Evolutionary conservation across 2,888 invertebrate species (phyloP).

Genomic region (Chorisops tibialis): DNA sequence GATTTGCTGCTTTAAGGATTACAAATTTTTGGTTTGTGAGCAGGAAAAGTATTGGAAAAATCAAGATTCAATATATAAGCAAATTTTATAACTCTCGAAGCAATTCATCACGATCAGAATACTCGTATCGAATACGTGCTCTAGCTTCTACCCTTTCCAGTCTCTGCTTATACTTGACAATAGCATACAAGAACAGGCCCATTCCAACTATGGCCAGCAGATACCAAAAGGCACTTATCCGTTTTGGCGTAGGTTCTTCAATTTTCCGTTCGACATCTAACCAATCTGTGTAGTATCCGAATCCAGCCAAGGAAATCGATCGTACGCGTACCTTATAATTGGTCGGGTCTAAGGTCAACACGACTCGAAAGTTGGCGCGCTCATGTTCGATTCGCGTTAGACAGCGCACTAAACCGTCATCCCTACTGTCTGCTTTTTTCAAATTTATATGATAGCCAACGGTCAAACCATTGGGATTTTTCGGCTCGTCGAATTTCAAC

Average conservation of each 20-base stretch:
- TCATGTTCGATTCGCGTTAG: slow-evolving; percentile 48
- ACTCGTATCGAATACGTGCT: background rate
- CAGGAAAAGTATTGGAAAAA: too few relatives aligned
- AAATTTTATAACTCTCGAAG: background rate
- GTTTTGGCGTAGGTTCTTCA: background rate
- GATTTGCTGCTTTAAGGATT: too few relatives aligned
- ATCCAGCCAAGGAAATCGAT: slow-evolving; percentile 61
- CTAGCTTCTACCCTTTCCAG: background rate
- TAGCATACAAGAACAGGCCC: background rate
- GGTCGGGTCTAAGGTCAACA: slow-evolving; percentile 1
- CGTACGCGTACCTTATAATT: slow-evolving; percentile 57
- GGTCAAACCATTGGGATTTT: slow-evolving; percentile 63
- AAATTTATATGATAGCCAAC: slow-evolving; percentile 61
- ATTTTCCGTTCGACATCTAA: background rate
- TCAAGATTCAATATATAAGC: too few relatives aligned
- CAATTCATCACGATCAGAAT: slow-evolving; percentile 7
- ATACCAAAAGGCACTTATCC: slow-evolving; percentile 16
- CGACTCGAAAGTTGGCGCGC: slow-evolving; percentile 36
- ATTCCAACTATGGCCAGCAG: background rate
- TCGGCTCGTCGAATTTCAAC: slow-evolving; percentile 60
- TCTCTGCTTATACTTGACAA: background rate
- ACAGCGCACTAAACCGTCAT: slow-evolving; percentile 52
- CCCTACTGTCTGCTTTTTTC: background rate
- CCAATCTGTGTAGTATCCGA: slow-evolving; percentile 48
- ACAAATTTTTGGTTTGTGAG: too few relatives aligned